Conservation (phyloP, 1,140 invertebrate species). For the Eurosta solidaginis region DNA sequence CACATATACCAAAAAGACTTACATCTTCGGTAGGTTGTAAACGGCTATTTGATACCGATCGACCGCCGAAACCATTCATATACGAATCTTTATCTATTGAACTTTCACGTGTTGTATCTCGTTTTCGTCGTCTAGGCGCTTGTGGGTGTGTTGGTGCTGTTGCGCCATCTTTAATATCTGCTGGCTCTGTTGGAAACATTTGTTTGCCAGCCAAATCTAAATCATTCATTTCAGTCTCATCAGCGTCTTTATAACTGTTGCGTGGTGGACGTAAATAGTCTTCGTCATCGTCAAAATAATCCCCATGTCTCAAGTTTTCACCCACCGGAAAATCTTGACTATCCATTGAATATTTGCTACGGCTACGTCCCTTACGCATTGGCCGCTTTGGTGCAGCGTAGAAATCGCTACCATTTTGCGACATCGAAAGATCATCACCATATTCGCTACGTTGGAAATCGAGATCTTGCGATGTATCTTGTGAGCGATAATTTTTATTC, state of each 20-base stretch:
- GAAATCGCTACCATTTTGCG: constrained; percentile 56
- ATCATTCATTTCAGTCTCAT: constrained; percentile 39
- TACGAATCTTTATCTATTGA: constrained; percentile 61
- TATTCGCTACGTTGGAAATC: constrained; percentile 49
- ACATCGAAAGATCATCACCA: constrained; percentile 54
- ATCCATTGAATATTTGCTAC: constrained; percentile 59
- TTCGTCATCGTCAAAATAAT: constrained; percentile 57
- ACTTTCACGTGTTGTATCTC: constrained; percentile 54
- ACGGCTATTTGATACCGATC: constrained; percentile 58
- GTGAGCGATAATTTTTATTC: constrained; percentile 47
- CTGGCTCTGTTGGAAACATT: constrained; percentile 32
- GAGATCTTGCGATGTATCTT: constrained; percentile 52
- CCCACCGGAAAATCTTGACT: constrained; percentile 49
- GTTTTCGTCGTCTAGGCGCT: constrained; percentile 56
- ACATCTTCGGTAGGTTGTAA: constrained; percentile 59
- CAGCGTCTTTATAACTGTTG: constrained; percentile 31
- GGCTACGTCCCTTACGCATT: constrained; percentile 51
- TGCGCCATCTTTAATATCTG: constrained; percentile 15
- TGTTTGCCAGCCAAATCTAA: constrained; percentile 39
- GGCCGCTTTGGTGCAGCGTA: constrained; percentile 48
- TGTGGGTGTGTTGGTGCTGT: constrained; percentile 43
- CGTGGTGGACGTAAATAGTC: constrained; percentile 51
- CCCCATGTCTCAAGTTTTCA: constrained; percentile 41
- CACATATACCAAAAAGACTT: constrained; percentile 35
- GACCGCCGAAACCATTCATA: constrained; percentile 58